A percentile compares a stretch with the other conserved stretches of the same genome.
Evolutionary conservation across 1,140 invertebrate genomes (phyloP).

Genomic region (Lepidurus apus): DNA sequence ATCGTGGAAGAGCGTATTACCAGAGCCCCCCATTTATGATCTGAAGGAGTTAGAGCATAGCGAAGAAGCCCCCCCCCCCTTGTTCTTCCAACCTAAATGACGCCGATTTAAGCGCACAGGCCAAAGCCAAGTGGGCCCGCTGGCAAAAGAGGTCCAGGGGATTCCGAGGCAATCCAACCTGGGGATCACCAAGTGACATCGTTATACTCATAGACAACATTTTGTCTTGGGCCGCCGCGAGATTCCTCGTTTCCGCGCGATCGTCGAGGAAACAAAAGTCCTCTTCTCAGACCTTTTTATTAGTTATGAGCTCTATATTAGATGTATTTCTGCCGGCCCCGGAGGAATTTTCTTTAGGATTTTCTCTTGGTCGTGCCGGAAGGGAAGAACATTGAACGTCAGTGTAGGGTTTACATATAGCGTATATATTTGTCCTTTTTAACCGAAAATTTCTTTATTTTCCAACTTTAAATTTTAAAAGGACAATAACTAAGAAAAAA

Average conservation of each 20-base stretch:
- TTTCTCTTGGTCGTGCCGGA: no score
- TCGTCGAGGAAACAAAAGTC: neutral
- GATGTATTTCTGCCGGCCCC: neutral
- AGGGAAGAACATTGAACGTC: no score
- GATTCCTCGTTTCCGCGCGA: neutral
- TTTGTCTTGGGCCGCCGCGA: neutral
- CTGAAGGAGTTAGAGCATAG: neutral
- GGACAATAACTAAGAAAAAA: no score
- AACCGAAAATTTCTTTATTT: no score
- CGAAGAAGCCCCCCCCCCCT: neutral
- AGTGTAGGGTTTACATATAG: no score
- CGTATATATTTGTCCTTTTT: no score
- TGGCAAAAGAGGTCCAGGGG: neutral
- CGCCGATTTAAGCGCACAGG: neutral
- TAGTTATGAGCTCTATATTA: slow-evolving; percentile 1
- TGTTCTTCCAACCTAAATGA: neutral
- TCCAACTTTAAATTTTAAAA: no score
- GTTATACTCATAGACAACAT: slow-evolving; percentile 22
- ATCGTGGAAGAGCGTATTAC: no score
- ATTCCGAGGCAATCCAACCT: slow-evolving; percentile 10
- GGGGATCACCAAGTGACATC: slow-evolving; percentile 16
- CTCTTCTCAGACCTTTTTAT: slow-evolving; percentile 1
- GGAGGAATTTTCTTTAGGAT: no score
- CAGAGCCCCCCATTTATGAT: neutral
- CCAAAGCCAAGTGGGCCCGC: neutral